Evolutionary conservation across 2,797 vertebrate species (phyloP), one percentile per base, ranked within the genome.

Genomic region (Gymnoscopelus braueri): DNA sequence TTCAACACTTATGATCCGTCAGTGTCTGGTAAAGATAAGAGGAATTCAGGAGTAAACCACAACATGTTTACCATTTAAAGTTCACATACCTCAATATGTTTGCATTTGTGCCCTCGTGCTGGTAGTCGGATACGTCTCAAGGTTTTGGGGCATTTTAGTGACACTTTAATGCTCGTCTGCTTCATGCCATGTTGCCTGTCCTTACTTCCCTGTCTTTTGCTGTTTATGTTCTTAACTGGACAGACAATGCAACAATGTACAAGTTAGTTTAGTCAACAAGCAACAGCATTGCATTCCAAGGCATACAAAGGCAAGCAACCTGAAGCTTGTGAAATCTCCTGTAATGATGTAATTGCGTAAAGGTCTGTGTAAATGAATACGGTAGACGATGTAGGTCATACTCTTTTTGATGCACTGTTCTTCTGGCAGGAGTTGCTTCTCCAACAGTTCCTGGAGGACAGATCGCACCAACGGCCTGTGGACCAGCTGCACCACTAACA

Each of bases 71-170:
- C 26, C 26, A 29, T 29, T 29, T 29, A 29, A 29, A 29, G 26
- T 8, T 8, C 6, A 8, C 91, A 82, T 72, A 97, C 98, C 93
- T 99, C 97, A 32, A 99, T 97, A 0, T 99, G 98, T 91, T 99
- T 99, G 94, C 98, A 99, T 23, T 99, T 97, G 0, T 99, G 97
- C 62, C 98, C 98, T 78, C 98, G 92, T 0, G 98, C 97, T 0
- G 98, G 98, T 55, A 99, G 95, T 89, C 98, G 97, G 81, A 99
- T 99, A 80, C 98, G 94, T n/a, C n/a, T n/a, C n/a, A n/a, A n/a
- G n/a, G n/a, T n/a, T n/a, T n/a, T n/a, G n/a, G n/a, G n/a, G n/a
- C 98, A 99, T 87, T 99, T 99, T 82, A 99, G 95, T 39, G 97
- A 98, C 74, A 99, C 98, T 89, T 99, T 99, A 79, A 99, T 98